phyloP scores from a whole-genome alignment of 2,113 vertebrate species.

The Ptyas mucosa region DNA sequence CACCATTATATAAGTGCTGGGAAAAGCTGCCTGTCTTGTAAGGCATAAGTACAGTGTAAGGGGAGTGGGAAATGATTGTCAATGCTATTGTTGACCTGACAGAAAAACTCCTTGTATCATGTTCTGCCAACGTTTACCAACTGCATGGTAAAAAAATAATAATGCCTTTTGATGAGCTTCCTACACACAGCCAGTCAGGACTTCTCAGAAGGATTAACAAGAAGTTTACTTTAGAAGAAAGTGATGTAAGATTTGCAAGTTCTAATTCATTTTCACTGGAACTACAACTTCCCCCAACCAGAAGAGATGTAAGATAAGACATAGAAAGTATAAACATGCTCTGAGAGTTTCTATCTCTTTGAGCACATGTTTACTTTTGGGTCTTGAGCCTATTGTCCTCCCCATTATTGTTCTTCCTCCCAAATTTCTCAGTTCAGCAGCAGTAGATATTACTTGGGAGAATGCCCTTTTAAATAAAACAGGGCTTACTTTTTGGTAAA shows the following conservation, averaged over 20 bases:
- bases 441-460: not conserved
- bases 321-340: not conserved
- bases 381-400: not conserved
- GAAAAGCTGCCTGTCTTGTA: not conserved
- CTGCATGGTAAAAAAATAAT: not conserved
- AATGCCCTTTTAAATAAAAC: not conserved
- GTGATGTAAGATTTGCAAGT: not conserved
- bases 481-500: not conserved
- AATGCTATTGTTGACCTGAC: not conserved
- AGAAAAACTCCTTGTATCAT: not conserved
- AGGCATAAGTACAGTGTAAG: not conserved
- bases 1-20: too few relatives aligned
- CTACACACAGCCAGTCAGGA: rapidly evolving
- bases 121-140: not conserved
- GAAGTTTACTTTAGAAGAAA: not conserved
- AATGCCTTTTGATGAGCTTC: not conserved
- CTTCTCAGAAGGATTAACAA: constrained; percentile 12
- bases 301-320: not conserved
- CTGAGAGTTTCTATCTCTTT: not conserved
- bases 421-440: not conserved
- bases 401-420: not conserved
- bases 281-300: not conserved
- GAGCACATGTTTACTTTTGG: not conserved
- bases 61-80: not conserved
- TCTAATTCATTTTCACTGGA: not conserved